Conservation (phyloP, 2,113 vertebrate species). For the Saiga tatarica region DNA sequence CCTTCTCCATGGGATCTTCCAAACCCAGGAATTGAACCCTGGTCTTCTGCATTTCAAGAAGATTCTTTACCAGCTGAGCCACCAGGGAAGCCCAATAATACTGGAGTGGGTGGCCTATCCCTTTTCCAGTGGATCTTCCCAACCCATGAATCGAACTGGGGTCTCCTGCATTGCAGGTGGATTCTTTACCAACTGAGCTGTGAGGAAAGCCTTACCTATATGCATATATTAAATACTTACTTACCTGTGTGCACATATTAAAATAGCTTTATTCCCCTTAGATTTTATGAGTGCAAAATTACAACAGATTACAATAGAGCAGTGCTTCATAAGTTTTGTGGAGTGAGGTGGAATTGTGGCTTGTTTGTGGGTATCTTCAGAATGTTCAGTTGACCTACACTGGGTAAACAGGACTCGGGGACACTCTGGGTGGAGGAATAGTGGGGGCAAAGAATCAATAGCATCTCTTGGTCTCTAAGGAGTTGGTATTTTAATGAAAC, state of each 20-base stretch:
- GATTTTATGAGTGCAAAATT: background rate
- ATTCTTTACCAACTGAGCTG: background rate
- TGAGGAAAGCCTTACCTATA: background rate
- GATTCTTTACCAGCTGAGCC: background rate
- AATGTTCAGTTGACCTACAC: background rate
- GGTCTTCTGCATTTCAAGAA: background rate
- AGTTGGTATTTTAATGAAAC: background rate
- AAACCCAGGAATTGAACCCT: background rate
- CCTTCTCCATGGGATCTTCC: rapidly evolving
- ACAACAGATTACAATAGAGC: background rate
- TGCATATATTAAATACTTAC: background rate
- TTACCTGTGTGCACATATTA: background rate
- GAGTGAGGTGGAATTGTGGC: background rate
- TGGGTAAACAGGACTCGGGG: background rate
- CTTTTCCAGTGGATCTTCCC: background rate
- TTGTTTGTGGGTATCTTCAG: background rate
- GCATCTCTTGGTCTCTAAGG: background rate
- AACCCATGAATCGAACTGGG: rapidly evolving
- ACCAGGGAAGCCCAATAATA: background rate
- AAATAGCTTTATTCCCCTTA: background rate
- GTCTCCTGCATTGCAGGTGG: background rate
- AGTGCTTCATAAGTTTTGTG: background rate
- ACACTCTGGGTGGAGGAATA: background rate
- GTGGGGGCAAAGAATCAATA: background rate
- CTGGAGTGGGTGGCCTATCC: background rate